Evolutionary conservation across 2,888 invertebrate genomes (phyloP), one percentile per base, ranked within the genome.

Genomic region (Scaptomyza reducta): DNA sequence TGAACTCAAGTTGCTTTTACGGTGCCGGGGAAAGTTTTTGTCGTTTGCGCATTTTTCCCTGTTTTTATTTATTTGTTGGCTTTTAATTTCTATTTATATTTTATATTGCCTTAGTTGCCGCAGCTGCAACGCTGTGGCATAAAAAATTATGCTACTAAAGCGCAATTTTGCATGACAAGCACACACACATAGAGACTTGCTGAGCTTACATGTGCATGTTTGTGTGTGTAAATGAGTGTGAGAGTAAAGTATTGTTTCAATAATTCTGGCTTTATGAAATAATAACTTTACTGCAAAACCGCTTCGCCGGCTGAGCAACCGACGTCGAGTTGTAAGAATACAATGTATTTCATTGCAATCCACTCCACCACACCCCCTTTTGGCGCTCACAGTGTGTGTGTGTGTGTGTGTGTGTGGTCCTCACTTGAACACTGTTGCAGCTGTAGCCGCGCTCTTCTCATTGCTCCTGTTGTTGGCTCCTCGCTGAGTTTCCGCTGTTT

Each of bases 231-330:
- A 57, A 57, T 44, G 47, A 60, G 60, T 59, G 62, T 44, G 51
- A 77, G 77, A 67, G 64, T 85, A 76, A 88, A 87, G 82, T 78
- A 87, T 84, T 87, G 87, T 87, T 87, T 88, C 85, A 88, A 89
- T 89, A 85, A 88, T 89, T 89, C 89, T 84, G 85, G 85, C 78
- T 89, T 88, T 85, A 89, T 89, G 85, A 88, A 89, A 88, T 89
- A 88, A 89, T 89, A 89, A 89, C 88, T 89, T 80, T 79, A 78
- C 79, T 77, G 88, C 76, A 73, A 77, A 76, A 78, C 73, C 74
- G 73, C 68, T 76, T 59, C 63, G 75, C 66, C 74, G 75, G 74
- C 79, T 65, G 67, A 71, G 78, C 73, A 74, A 63, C 70, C 62
- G 73, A 73, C 74, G 79, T 66, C 74, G 77, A 77, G 77, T 79